These are phyloP conservation scores for Calliopsis andreniformis DNA, from an alignment of 1,140 invertebrate species.

Conservation along the genomic window DNA sequence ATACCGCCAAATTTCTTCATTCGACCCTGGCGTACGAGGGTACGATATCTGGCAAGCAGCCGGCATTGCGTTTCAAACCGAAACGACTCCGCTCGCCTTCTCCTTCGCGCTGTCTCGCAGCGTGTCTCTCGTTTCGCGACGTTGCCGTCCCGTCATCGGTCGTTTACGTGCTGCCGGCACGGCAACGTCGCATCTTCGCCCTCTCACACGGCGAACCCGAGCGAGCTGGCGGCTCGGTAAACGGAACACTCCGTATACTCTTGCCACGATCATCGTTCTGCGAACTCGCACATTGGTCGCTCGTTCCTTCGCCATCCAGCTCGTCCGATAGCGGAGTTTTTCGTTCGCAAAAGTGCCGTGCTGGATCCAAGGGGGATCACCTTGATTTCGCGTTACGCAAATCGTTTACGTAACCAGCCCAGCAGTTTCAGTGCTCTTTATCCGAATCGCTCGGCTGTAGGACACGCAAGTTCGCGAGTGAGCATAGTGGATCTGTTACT, in stretches of 20 bases:
- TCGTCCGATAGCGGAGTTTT: background rate
- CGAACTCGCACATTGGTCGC: slow-evolving; percentile 32
- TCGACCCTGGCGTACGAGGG: slow-evolving; percentile 65
- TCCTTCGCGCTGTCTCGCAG: slow-evolving; percentile 42
- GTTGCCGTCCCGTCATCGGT: slow-evolving; percentile 55
- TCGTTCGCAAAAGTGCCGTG: background rate
- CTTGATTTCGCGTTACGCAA: too few relatives aligned
- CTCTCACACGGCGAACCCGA: slow-evolving; percentile 45
- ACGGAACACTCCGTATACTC: slow-evolving; percentile 43
- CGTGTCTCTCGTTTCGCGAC: slow-evolving; percentile 46
- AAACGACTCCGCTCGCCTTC: slow-evolving; percentile 35
- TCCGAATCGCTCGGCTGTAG: background rate
- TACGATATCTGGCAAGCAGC: slow-evolving; percentile 68
- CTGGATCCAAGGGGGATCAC: too few relatives aligned
- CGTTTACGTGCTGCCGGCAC: slow-evolving; percentile 35
- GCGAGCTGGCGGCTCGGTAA: slow-evolving; percentile 46
- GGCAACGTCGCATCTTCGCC: slow-evolving; percentile 59
- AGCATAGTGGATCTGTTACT: background rate
- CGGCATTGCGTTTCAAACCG: slow-evolving; percentile 59
- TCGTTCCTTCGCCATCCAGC: background rate
- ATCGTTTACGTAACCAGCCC: background rate
- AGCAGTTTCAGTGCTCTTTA: background rate
- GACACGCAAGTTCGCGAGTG: background rate
- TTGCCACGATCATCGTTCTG: slow-evolving; percentile 51
- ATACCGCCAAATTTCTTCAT: slow-evolving; percentile 73